Conservation (phyloP, 2,113 vertebrate genomes). For the Cisticola juncidis region DNA sequence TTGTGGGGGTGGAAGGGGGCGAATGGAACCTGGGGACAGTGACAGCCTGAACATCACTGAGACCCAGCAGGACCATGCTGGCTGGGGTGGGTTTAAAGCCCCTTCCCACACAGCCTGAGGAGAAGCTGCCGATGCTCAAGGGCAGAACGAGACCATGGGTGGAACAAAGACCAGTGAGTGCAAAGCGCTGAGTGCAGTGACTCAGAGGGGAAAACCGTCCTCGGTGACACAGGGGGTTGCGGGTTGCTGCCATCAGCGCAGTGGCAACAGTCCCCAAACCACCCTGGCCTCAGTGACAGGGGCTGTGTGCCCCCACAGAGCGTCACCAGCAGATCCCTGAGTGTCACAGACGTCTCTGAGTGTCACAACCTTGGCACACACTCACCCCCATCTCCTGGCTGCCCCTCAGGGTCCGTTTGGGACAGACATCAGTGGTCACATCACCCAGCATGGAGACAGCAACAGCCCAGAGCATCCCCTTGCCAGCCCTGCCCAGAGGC, state of each 20-base stretch:
- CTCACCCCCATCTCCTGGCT: neutral
- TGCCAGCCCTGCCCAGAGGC: fast-evolving
- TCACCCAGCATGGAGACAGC: neutral
- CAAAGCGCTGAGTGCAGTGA: neutral
- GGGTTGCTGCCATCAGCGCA: fast-evolving
- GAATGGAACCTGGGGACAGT: neutral
- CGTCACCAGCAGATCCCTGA: fast-evolving
- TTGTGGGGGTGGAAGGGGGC: too few relatives aligned
- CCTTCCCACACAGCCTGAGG: neutral
- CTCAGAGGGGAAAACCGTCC: neutral
- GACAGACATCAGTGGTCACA: neutral
- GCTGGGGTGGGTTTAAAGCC: neutral
- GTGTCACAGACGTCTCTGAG: neutral
- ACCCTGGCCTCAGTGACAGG: neutral
- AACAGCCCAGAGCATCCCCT: fast-evolving
- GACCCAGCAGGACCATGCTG: fast-evolving
- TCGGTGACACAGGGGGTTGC: neutral
- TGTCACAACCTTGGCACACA: neutral
- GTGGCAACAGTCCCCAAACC: neutral
- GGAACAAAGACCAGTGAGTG: neutral
- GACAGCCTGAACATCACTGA: fast-evolving
- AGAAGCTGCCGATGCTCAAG: fast-evolving
- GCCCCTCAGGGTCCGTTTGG: fast-evolving
- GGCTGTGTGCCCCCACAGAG: neutral
- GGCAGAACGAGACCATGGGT: neutral